A percentile compares a stretch with the other conserved stretches of the same genome.
These are phyloP conservation scores for Pyrocoelia pectoralis DNA, from an alignment of 2,888 invertebrate genomes.

Conservation along the genomic window DNA sequence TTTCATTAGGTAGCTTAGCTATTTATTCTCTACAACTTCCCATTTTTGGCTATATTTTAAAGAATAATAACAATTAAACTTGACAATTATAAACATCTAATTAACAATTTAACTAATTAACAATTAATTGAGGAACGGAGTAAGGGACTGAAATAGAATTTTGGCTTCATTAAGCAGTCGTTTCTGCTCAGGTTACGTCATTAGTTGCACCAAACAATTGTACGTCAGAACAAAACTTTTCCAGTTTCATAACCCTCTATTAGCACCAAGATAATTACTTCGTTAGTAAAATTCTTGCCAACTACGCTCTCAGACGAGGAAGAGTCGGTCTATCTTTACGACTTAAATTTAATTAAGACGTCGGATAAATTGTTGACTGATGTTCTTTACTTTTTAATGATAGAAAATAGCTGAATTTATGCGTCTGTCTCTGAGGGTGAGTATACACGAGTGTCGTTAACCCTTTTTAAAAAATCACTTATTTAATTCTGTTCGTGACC, in stretches of 20 bases:
- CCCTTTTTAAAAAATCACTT: slow-evolving; percentile 21
- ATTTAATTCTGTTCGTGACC: slow-evolving; percentile 26
- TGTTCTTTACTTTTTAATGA: slow-evolving; percentile 49
- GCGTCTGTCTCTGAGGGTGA: slow-evolving; percentile 24
- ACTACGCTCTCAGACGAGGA: slow-evolving; percentile 48
- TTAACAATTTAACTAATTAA: slow-evolving; percentile 31
- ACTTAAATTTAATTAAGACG: slow-evolving; percentile 59
- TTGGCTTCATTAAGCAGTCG: slow-evolving; percentile 33
- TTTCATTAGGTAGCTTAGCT: too few relatives aligned
- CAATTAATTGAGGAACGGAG: slow-evolving; percentile 22
- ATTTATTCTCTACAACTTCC: too few relatives aligned
- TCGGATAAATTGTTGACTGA: slow-evolving; percentile 55
- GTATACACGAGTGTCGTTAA: slow-evolving; percentile 23
- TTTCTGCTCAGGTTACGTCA: slow-evolving; percentile 67
- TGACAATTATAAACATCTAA: slow-evolving; percentile 19
- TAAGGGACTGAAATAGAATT: slow-evolving; percentile 19
- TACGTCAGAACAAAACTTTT: slow-evolving; percentile 57
- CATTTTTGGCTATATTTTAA: too few relatives aligned
- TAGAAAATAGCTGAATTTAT: slow-evolving; percentile 48
- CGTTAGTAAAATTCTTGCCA: slow-evolving; percentile 60
- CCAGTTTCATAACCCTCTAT: slow-evolving; percentile 54
- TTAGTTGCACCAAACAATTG: slow-evolving; percentile 66
- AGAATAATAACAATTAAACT: neutral
- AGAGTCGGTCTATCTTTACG: slow-evolving; percentile 51
- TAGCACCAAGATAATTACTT: slow-evolving; percentile 60